These are phyloP conservation scores for Drosophila paramelanica DNA, from an alignment of 2,888 invertebrate species.

Conservation along the genomic window DNA sequence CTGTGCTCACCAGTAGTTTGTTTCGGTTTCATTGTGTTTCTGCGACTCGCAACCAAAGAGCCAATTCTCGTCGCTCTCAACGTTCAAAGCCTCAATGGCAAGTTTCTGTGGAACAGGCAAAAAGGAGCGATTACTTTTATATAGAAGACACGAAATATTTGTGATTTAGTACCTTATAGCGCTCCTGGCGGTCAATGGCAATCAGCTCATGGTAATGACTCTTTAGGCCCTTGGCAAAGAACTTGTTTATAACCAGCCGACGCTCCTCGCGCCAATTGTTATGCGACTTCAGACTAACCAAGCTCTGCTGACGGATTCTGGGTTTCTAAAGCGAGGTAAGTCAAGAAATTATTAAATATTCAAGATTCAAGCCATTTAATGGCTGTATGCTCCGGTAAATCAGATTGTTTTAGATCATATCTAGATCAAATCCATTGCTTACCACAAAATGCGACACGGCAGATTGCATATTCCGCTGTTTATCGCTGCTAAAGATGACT, in stretches of 20 bases:
- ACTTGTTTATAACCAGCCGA: constrained; percentile 82
- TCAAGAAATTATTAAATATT: no score
- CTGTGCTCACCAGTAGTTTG: constrained; percentile 44
- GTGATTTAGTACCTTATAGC: constrained; percentile 66
- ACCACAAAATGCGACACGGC: constrained; percentile 83
- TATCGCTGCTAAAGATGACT: constrained; percentile 77
- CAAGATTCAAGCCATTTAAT: no score
- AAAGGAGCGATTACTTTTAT: not conserved
- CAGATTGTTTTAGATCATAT: no score
- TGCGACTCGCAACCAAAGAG: constrained; percentile 90
- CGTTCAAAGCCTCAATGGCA: constrained; percentile 89
- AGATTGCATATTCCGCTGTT: constrained; percentile 68
- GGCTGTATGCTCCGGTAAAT: no score
- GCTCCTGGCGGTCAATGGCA: constrained; percentile 71
- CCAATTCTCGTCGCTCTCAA: constrained; percentile 89
- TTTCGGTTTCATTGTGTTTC: constrained; percentile 45
- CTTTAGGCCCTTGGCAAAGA: constrained; percentile 76
- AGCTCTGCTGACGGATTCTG: constrained; percentile 45
- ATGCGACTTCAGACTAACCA: constrained; percentile 19
- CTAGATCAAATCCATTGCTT: not conserved
- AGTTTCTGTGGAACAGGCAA: constrained; percentile 58
- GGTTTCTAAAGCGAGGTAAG: constrained; percentile 32
- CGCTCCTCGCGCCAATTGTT: constrained; percentile 86
- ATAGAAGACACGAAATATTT: not conserved
- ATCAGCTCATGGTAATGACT: constrained; percentile 80